phyloP scores from a whole-genome alignment of 2,797 vertebrate genomes.

The Tapera naevia region DNA sequence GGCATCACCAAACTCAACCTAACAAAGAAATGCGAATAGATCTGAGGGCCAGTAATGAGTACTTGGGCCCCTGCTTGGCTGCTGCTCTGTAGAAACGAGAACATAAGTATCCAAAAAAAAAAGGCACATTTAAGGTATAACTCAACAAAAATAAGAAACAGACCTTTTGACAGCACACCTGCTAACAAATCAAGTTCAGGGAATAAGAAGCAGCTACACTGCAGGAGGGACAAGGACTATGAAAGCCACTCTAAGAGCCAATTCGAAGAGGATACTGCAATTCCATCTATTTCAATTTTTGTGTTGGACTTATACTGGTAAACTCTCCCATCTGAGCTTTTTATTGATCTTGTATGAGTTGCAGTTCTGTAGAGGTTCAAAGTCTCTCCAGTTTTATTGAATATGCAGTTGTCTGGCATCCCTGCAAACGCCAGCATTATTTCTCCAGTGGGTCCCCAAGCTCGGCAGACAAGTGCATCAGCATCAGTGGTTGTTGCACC shows the following conservation, averaged over 20 bases:
- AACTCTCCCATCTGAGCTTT: not conserved
- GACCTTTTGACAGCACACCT: conserved; percentile 48
- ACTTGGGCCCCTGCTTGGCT: conserved; percentile 56
- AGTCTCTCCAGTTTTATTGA: not conserved
- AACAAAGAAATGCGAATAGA: conserved; percentile 39
- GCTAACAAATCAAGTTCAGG: conserved; percentile 31
- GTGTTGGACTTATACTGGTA: not conserved
- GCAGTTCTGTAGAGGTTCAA: not conserved
- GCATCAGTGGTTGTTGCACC: accelerated
- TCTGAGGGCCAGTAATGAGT: conserved; percentile 37
- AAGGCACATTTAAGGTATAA: conserved; percentile 42
- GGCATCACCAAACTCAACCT: conserved; percentile 40
- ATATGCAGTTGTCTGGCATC: not conserved
- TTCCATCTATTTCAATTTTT: not conserved
- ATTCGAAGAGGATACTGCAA: not conserved
- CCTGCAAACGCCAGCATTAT: not conserved
- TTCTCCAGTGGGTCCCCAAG: not conserved
- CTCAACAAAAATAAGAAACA: conserved; percentile 64
- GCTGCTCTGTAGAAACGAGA: not conserved
- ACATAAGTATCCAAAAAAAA: conserved; percentile 35
- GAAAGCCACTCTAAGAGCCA: not conserved
- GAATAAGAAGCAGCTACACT: not conserved
- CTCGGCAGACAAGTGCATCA: accelerated
- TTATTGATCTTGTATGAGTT: not conserved
- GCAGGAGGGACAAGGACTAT: not conserved